Evolutionary conservation across 2,113 vertebrate genomes (phyloP).

Genomic region (Proterorhinus semilunaris): DNA sequence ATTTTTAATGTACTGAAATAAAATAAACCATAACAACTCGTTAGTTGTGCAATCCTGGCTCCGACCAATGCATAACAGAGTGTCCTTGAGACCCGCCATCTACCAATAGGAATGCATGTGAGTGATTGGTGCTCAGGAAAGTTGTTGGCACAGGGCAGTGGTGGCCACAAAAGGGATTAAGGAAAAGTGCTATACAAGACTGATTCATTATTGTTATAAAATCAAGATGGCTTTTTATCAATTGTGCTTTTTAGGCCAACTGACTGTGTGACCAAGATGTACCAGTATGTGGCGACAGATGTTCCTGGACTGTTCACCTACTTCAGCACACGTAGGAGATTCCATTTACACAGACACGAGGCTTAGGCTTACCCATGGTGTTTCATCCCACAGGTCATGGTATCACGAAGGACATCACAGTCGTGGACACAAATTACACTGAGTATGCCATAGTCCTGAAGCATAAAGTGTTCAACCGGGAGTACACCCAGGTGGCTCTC

Average conservation of each 20-base stretch:
- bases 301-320: conserved; percentile 73
- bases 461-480: conserved; percentile 72
- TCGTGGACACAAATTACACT: conserved; percentile 78
- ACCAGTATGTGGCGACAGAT: conserved; percentile 70
- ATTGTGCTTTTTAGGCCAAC: conserved; percentile 48
- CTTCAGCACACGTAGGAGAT: conserved; percentile 76
- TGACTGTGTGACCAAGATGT: conserved; percentile 53
- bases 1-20: neutral
- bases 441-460: conserved; percentile 78
- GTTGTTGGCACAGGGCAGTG: too few relatives aligned
- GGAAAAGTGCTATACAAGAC: too few relatives aligned
- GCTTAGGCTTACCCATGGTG: neutral
- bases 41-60: too few relatives aligned
- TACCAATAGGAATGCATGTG: too few relatives aligned
- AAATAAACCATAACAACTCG: too few relatives aligned
- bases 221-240: neutral
- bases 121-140: too few relatives aligned
- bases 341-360: neutral
- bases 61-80: too few relatives aligned
- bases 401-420: conserved; percentile 76
- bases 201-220: too few relatives aligned
- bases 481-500: conserved; percentile 76
- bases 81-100: too few relatives aligned
- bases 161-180: too few relatives aligned
- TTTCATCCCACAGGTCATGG: conserved; percentile 61